These are phyloP conservation scores for Allophyes oxyacanthae DNA, from an alignment of 2,888 invertebrate species.

Conservation along the genomic window DNA sequence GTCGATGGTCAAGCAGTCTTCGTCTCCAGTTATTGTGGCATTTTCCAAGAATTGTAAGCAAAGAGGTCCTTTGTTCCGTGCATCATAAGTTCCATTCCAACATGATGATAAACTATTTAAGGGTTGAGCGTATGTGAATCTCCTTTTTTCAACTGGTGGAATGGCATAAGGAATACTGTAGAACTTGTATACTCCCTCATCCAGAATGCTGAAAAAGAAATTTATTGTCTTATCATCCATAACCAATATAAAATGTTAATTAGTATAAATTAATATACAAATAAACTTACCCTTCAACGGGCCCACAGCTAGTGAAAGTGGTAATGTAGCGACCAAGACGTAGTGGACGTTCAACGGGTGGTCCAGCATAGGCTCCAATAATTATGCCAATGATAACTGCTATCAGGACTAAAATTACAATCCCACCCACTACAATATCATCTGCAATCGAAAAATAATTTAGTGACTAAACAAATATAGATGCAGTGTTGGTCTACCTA, in stretches of 20 bases:
- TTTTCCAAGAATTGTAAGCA: conserved; percentile 93
- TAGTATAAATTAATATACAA: conserved; percentile 6
- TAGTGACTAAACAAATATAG: too few species aligned
- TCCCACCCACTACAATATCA: conserved; percentile 88
- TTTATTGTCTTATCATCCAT: neutral
- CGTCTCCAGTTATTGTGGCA: conserved; percentile 91
- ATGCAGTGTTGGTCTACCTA: neutral
- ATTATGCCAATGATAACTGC: conserved; percentile 91
- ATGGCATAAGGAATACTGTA: conserved; percentile 95
- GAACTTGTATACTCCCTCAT: conserved; percentile 94
- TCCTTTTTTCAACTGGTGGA: conserved; percentile 91
- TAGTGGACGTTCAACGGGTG: conserved; percentile 89
- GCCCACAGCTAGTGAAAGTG: conserved; percentile 93
- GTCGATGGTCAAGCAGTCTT: conserved; percentile 95
- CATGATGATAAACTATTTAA: conserved; percentile 92
- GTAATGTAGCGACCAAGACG: conserved; percentile 93
- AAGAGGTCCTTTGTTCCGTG: conserved; percentile 91
- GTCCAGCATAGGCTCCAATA: conserved; percentile 86
- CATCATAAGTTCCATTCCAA: conserved; percentile 93
- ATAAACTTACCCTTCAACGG: conserved; percentile 91
- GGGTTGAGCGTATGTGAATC: conserved; percentile 92
- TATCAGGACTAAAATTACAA: conserved; percentile 90
- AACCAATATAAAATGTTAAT: neutral
- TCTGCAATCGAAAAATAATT: conserved; percentile 67
- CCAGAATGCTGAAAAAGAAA: conserved; percentile 88